Conservation (phyloP, 2,888 invertebrate genomes). For the Drosophila quinaria region DNA sequence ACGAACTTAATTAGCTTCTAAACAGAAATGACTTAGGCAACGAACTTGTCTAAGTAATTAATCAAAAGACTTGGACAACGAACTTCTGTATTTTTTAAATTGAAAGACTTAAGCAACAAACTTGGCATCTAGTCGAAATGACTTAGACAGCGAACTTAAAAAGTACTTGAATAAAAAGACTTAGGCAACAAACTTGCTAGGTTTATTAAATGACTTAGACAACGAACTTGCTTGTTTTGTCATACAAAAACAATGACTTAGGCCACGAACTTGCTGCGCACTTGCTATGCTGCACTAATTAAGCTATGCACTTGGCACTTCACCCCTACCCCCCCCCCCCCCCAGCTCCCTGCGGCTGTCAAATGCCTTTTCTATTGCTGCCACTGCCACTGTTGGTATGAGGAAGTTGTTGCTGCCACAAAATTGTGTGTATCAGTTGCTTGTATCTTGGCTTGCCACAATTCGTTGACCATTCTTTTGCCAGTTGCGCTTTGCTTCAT, state of each 20-base stretch:
- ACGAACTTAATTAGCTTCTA: conserved; percentile 30
- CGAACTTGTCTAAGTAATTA: neutral
- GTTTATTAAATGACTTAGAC: conserved; percentile 3
- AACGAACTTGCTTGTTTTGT: conserved; percentile 14
- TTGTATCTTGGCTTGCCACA: conserved; percentile 47
- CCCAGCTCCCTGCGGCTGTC: neutral
- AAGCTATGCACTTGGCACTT: conserved; percentile 52
- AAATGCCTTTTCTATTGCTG: conserved; percentile 16
- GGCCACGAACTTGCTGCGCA: conserved; percentile 61
- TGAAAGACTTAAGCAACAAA: conserved; percentile 18
- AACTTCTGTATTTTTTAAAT: conserved; percentile 7
- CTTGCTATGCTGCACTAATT: conserved; percentile 66
- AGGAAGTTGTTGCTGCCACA: conserved; percentile 55
- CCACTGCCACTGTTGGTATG: conserved; percentile 34
- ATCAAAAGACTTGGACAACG: conserved; percentile 8
- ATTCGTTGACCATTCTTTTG: conserved; percentile 45
- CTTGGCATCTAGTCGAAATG: conserved; percentile 26
- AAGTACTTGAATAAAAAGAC: too few relatives aligned
- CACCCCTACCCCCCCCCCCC: neutral
- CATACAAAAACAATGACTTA: conserved; percentile 54
- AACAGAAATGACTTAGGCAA: conserved; percentile 26
- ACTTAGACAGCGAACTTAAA: neutral
- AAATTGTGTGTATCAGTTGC: conserved; percentile 41
- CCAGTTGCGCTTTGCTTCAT: conserved; percentile 25
- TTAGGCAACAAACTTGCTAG: conserved; percentile 18